phyloP scores from a whole-genome alignment of 2,113 vertebrate genomes.

The Pedetes capensis region DNA sequence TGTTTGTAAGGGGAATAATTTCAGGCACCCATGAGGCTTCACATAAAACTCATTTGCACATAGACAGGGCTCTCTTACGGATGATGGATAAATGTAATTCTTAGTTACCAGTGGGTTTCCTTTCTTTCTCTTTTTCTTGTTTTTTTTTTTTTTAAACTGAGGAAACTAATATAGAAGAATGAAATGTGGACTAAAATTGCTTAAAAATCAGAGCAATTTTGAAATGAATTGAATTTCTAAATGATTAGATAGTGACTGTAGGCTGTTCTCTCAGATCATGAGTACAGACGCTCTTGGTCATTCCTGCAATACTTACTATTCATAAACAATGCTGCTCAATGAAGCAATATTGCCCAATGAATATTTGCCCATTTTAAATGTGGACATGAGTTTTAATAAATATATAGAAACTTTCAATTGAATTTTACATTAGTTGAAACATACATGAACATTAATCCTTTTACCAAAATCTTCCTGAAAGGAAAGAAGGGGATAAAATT shows the following conservation, averaged over 20 bases:
- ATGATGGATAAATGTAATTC: conserved; percentile 51
- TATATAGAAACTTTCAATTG: conserved; percentile 58
- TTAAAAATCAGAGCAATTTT: conserved; percentile 29
- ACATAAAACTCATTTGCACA: conserved; percentile 44
- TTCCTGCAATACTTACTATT: neutral
- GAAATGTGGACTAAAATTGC: neutral
- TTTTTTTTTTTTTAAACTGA: neutral
- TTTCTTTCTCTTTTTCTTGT: conserved; percentile 1
- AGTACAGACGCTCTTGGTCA: neutral
- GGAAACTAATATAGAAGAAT: neutral
- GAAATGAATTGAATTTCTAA: conserved; percentile 39
- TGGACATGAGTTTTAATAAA: conserved; percentile 55
- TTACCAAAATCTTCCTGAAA: conserved; percentile 62
- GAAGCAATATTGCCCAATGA: neutral
- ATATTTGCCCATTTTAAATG: neutral
- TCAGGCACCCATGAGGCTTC: neutral
- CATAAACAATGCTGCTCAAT: conserved; percentile 3
- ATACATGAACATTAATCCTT: conserved; percentile 62
- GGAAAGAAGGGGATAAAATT: neutral
- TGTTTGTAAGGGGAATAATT: conserved; percentile 42
- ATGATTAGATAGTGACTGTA: neutral
- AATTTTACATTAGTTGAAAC: conserved; percentile 65
- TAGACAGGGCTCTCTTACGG: conserved; percentile 22
- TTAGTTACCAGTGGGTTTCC: neutral
- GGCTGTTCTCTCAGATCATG: neutral